Evolutionary conservation across 2,888 invertebrate genomes (phyloP).

Genomic region (Noctua janthina): DNA sequence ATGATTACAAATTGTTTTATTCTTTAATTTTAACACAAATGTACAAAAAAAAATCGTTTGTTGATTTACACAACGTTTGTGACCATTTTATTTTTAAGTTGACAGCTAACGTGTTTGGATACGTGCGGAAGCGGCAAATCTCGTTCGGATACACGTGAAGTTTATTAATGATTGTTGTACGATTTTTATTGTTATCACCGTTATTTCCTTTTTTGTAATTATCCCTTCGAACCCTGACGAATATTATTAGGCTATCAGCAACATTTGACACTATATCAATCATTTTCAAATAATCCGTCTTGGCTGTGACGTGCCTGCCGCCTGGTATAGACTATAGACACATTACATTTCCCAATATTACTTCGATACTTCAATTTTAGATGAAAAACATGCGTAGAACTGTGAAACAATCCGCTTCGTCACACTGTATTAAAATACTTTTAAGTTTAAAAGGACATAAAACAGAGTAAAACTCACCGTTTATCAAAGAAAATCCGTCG

Average conservation of each 20-base stretch:
- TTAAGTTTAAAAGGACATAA: neutral
- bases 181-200: neutral
- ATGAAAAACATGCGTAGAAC: neutral
- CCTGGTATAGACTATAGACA: neutral
- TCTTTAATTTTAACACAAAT: neutral
- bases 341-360: slow-evolving; percentile 1
- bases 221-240: neutral
- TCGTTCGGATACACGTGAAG: neutral
- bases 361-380: neutral
- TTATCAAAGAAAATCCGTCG: slow-evolving; percentile 85
- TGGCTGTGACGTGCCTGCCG: slow-evolving; percentile 9
- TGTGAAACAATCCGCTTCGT: neutral
- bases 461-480: slow-evolving; percentile 78
- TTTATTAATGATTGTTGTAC: neutral
- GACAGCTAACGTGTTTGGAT: neutral
- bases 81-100: neutral
- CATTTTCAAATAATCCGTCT: neutral
- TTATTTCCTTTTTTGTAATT: neutral
- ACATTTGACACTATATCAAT: slow-evolving; percentile 22
- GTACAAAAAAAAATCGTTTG: neutral
- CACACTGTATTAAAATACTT: neutral
- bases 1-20: neutral
- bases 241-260: neutral
- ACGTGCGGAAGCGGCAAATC: neutral
- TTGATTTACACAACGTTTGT: neutral